phyloP scores from a whole-genome alignment of 2,888 invertebrate genomes.

The Choristoneura rosaceana region DNA sequence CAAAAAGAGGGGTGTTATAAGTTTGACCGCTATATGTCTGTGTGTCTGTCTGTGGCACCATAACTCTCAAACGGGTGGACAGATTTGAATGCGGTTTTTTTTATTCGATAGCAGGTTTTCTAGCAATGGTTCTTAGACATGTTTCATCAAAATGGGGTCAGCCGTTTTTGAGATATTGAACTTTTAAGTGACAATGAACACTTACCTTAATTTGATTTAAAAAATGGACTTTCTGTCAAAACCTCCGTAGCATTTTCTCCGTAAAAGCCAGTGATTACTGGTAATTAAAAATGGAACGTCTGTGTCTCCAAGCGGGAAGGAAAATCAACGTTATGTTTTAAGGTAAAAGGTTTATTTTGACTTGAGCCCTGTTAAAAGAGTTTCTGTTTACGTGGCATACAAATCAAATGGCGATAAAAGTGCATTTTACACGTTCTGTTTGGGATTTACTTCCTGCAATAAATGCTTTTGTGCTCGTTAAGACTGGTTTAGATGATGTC shows the following conservation, averaged over 20 bases:
- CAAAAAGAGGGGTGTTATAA: too few species aligned
- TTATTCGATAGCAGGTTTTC: too few species aligned
- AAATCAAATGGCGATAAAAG: conserved; percentile 77
- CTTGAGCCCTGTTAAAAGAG: neutral
- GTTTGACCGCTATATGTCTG: too few species aligned
- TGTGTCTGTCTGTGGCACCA: too few species aligned
- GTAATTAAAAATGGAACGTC: neutral
- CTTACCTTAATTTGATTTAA: too few species aligned
- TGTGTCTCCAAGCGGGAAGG: neutral
- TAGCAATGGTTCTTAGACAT: too few species aligned
- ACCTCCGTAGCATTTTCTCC: neutral
- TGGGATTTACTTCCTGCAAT: conserved; percentile 73
- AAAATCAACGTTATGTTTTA: neutral
- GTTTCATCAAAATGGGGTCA: too few species aligned
- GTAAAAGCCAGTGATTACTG: neutral
- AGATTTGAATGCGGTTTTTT: too few species aligned
- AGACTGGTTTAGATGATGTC: conserved; percentile 45
- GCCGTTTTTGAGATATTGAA: too few species aligned
- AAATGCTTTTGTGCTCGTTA: conserved; percentile 65
- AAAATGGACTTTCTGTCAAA: too few species aligned
- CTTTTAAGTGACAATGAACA: too few species aligned
- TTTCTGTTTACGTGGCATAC: conserved; percentile 62
- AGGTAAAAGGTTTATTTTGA: neutral
- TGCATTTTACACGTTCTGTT: conserved; percentile 72
- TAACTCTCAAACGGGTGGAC: too few species aligned